These are phyloP conservation scores for Pachycephala philippinensis DNA, from an alignment of 2,113 vertebrate species.

Conservation along the genomic window DNA sequence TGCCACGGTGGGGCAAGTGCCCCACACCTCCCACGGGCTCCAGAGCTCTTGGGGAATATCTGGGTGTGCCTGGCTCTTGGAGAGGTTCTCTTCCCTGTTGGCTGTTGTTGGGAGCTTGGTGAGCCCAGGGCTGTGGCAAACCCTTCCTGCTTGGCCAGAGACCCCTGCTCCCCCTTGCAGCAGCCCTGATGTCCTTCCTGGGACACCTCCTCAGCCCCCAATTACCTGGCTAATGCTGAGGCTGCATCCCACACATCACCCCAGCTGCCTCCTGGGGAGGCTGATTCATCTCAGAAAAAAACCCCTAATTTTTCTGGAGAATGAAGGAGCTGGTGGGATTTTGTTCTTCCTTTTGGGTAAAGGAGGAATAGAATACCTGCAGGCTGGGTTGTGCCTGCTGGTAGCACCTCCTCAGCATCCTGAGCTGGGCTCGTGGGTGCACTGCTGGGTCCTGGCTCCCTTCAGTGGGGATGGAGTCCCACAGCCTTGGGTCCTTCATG, in stretches of 20 bases:
- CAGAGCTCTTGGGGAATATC: fast-evolving
- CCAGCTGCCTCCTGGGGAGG: neutral
- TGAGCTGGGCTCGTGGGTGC: neutral
- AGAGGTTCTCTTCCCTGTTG: neutral
- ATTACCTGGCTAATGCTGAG: neutral
- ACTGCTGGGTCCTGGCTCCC: neutral
- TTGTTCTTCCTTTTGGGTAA: neutral
- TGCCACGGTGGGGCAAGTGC: fast-evolving
- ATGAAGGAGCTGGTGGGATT: neutral
- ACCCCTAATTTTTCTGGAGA: neutral
- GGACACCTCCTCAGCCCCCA: neutral
- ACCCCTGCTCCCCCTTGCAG: fast-evolving
- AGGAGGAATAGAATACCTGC: neutral
- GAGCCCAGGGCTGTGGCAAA: neutral
- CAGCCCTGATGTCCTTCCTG: neutral
- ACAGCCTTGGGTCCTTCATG: fast-evolving
- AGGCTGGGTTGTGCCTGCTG: fast-evolving
- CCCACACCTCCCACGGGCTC: fast-evolving
- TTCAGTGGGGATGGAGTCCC: neutral
- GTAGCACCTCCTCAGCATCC: fast-evolving
- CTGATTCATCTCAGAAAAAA: neutral
- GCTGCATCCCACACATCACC: neutral
- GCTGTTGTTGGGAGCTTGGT: neutral
- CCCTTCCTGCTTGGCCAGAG: neutral
- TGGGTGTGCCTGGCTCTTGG: fast-evolving